A percentile compares a stretch with the other conserved stretches of the same genome.
phyloP scores from a whole-genome alignment of 2,113 vertebrate species.

The Hippocampus comes region DNA sequence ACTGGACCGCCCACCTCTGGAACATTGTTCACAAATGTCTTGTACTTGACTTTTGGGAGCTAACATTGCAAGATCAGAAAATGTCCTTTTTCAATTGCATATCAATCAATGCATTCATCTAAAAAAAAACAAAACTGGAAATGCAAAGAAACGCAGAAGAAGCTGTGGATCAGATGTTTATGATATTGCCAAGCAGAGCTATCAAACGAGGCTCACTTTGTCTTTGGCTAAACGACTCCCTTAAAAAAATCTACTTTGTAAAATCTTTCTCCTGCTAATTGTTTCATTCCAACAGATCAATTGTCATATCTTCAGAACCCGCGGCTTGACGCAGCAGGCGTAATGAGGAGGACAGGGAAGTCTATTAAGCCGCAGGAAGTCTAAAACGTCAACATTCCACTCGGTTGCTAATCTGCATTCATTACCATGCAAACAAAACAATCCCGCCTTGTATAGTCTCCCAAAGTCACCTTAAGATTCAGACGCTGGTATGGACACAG shows the following conservation, averaged over 20 bases:
- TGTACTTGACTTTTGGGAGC: neutral
- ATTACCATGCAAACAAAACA: conserved; percentile 77
- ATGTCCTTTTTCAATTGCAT: neutral
- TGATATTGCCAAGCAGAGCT: neutral
- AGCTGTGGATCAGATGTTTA: neutral
- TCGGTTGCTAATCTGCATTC: conserved; percentile 71
- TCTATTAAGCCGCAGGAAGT: conserved; percentile 62
- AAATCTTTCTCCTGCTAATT: conserved; percentile 60
- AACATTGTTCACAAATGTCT: neutral
- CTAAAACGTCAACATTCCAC: conserved; percentile 62
- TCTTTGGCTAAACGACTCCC: conserved; percentile 36
- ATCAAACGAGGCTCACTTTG: conserved; percentile 1
- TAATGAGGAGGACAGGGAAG: conserved; percentile 53
- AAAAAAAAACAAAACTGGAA: too few relatives aligned
- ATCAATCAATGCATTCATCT: neutral
- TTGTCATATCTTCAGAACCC: conserved; percentile 52
- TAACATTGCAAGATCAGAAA: neutral
- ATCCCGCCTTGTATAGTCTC: conserved; percentile 67
- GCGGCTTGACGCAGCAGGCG: conserved; percentile 20
- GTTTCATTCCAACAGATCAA: conserved; percentile 57
- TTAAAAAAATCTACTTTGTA: conserved; percentile 30
- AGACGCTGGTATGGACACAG: conserved; percentile 53
- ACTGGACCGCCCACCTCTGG: too few relatives aligned
- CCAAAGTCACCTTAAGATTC: conserved; percentile 78
- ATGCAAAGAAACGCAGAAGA: neutral